A percentile compares a stretch with the other conserved stretches of the same genome.
phyloP scores from a whole-genome alignment of 2,797 vertebrate genomes.

The Remorina albescens region DNA sequence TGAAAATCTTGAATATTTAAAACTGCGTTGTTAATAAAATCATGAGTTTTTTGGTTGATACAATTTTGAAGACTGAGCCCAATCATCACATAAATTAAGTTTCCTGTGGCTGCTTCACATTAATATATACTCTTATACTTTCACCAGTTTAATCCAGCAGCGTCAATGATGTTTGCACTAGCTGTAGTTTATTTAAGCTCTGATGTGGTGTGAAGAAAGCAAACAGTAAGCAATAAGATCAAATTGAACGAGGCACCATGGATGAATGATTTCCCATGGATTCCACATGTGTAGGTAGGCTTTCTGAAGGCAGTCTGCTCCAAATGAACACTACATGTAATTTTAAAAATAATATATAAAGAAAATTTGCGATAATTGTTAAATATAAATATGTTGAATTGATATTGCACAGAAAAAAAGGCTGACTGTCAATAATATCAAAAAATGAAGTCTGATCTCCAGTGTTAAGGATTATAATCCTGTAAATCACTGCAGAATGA shows the following conservation, averaged over 20 bases:
- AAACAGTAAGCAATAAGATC: not conserved
- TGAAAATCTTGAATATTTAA: too few relatives aligned
- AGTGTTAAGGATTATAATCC: not conserved
- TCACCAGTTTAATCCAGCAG: too few relatives aligned
- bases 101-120: too few relatives aligned
- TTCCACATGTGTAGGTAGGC: not conserved
- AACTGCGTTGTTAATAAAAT: too few relatives aligned
- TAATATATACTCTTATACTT: too few relatives aligned
- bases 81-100: too few relatives aligned
- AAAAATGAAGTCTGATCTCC: not conserved
- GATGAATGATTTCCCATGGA: not conserved
- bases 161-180: not conserved
- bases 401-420: not conserved
- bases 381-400: not conserved
- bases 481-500: conserved; percentile 8
- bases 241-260: not conserved
- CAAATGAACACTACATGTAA: too few relatives aligned
- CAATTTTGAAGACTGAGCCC: too few relatives aligned
- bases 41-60: too few relatives aligned
- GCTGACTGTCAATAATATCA: not conserved
- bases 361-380: not conserved
- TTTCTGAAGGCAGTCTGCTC: not conserved
- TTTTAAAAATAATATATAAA: not conserved
- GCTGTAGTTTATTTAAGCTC: not conserved
- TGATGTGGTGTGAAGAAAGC: too few relatives aligned